phyloP scores from a whole-genome alignment of 2,113 vertebrate species.

The Nothobranchius kuhntae region DNA sequence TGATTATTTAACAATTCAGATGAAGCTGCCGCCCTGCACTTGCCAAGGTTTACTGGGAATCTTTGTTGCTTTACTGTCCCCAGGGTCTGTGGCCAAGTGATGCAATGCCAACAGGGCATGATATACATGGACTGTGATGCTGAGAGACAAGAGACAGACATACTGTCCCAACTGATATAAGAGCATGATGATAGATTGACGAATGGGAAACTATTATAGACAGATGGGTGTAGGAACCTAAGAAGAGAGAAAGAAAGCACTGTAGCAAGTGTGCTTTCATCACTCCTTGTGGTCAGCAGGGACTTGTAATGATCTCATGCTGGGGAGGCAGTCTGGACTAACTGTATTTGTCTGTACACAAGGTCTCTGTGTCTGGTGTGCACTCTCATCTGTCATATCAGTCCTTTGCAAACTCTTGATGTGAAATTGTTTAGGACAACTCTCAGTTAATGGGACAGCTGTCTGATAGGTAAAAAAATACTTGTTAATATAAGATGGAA shows the following conservation, averaged over 20 bases:
- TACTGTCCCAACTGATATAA: constrained; percentile 40
- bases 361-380: constrained; percentile 39
- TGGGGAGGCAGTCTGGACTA: constrained; percentile 60
- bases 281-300: constrained; percentile 46
- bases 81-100: constrained; percentile 60
- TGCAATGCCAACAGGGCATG: constrained; percentile 42
- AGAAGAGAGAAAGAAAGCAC: constrained; percentile 34
- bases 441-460: not conserved
- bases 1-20: constrained; percentile 83
- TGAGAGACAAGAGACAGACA: constrained; percentile 54
- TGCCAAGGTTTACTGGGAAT: constrained; percentile 69
- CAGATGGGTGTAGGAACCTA: constrained; percentile 56
- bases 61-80: constrained; percentile 67
- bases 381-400: constrained; percentile 6
- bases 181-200: constrained; percentile 44
- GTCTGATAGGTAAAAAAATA: not conserved
- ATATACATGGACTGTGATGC: constrained; percentile 43
- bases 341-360: constrained; percentile 42
- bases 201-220: constrained; percentile 47
- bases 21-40: constrained; percentile 56
- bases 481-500: not conserved
- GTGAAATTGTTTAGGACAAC: not conserved
- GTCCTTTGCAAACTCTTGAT: not conserved
- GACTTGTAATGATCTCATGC: constrained; percentile 53
- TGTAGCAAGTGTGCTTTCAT: constrained; percentile 32